Conservation (phyloP, 1,140 invertebrate genomes). For the Eciton burchellii region DNA sequence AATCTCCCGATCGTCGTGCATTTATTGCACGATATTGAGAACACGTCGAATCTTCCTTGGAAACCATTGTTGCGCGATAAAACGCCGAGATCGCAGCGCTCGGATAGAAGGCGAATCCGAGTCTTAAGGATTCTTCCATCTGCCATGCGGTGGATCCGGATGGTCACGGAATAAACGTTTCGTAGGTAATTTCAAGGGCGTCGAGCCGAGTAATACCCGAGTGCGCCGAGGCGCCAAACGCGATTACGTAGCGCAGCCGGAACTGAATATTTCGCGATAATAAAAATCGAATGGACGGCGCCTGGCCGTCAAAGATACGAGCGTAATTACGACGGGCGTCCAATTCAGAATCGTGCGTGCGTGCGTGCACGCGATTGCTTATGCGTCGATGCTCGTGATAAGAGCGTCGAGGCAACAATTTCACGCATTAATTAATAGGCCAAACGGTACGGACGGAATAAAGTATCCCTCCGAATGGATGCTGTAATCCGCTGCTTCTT, state of each 20-base stretch:
- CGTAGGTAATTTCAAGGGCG: conserved; percentile 71
- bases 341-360: conserved; percentile 62
- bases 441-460: neutral
- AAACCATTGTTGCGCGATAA: conserved; percentile 31
- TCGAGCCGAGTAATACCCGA: conserved; percentile 71
- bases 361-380: conserved; percentile 10
- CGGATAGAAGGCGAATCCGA: conserved; percentile 27
- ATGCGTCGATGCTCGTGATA: conserved; percentile 49
- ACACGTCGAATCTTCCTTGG: neutral
- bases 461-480: conserved; percentile 23
- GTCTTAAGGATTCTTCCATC: conserved; percentile 42
- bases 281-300: conserved; percentile 71
- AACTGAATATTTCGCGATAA: conserved; percentile 68
- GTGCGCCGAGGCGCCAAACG: conserved; percentile 71
- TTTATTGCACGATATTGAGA: neutral
- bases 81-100: conserved; percentile 20
- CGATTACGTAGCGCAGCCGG: conserved; percentile 67
- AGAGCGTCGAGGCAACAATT: conserved; percentile 48
- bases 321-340: conserved; percentile 70
- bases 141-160: conserved; percentile 41
- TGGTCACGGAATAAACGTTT: conserved; percentile 60
- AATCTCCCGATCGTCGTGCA: conserved; percentile 4
- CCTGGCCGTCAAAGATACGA: conserved; percentile 71
- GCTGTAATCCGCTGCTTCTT: neutral
- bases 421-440: conserved; percentile 62